Conservation (phyloP, 2,113 vertebrate species). For the Lathamus discolor region DNA sequence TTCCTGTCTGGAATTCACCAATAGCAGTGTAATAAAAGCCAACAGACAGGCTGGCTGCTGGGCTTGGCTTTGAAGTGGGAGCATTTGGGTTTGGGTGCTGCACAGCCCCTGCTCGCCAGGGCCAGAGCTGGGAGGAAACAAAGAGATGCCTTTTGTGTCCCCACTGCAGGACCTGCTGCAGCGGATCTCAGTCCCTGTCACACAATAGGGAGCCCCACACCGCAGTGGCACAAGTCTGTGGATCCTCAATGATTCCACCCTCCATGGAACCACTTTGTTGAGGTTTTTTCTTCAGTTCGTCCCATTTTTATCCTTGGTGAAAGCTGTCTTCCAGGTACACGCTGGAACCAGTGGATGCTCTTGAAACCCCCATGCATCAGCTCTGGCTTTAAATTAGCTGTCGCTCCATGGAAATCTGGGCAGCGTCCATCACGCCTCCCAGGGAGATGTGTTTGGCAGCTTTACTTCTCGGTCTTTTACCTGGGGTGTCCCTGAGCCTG, state of each 20-base stretch:
- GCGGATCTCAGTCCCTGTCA: background rate
- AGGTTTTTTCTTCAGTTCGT: background rate
- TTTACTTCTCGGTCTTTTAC: background rate
- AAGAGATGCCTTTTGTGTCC: background rate
- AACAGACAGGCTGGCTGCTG: slow-evolving; percentile 17
- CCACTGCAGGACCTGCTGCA: background rate
- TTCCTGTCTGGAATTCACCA: slow-evolving; percentile 14
- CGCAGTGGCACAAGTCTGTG: rapidly evolving
- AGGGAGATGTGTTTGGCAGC: background rate
- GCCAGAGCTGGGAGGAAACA: background rate
- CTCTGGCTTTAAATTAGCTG: background rate
- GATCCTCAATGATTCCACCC: background rate
- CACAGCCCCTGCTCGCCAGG: background rate
- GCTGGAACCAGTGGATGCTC: background rate
- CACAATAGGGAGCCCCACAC: background rate
- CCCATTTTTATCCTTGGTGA: background rate
- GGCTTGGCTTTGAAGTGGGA: slow-evolving; percentile 62
- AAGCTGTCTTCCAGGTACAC: background rate
- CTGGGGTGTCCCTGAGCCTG: background rate
- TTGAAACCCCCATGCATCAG: background rate
- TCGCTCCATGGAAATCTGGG: background rate
- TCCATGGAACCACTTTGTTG: background rate
- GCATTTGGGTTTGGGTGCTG: slow-evolving; percentile 51
- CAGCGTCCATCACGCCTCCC: background rate
- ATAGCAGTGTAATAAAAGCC: slow-evolving; percentile 24